Evolutionary conservation across 2,797 vertebrate species (phyloP), one percentile per base, ranked within the genome.

Genomic region (Spinibarbus caldwelli): DNA sequence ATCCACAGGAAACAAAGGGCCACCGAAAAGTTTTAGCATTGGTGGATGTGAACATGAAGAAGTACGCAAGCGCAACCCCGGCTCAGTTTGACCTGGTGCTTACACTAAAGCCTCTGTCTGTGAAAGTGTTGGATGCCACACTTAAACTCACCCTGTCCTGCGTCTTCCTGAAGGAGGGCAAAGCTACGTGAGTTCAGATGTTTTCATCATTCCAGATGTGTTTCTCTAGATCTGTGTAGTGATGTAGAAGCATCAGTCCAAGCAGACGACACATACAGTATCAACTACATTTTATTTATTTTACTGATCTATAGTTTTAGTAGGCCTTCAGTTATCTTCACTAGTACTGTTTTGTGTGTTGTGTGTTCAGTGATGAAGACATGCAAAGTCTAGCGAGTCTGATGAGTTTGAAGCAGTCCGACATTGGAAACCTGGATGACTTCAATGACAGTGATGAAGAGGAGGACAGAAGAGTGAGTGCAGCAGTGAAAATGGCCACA

Each of bases 321-420:
- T 34, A 76, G 49, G 29, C 29, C 66, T 68, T 67, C 17, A 4
- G 1, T 26, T 7, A 26, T 72, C 43, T 26, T 73, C 2, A 64
- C 26, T 10, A 41, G 17, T 43, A 6, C n/a, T 73, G 17, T 49
- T 12, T 82, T 36, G 1, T 83, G 62, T 57, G 11, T 70, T 73
- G 36, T 47, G 17, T 34, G 9, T 54, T 54, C 92, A 98, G 97
- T 83, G 97, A 98, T 0, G 97, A 98, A 80, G 97, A 98, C 93
- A 98, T 98, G 97, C 97, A 97, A 92, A 98, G 97, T 86, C 84
- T 98, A 83, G 97, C 97, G 84, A 98, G 97, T 91, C 94, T 98
- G 9, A 94, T 98, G 96, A 98, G 97, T 19, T 92, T 97, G 85
- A 98, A 98, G 81, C 96, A 94, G 43, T 94, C 94, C 0, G 97